phyloP scores from a whole-genome alignment of 1,140 invertebrate genomes.

The Drosophila auraria region DNA sequence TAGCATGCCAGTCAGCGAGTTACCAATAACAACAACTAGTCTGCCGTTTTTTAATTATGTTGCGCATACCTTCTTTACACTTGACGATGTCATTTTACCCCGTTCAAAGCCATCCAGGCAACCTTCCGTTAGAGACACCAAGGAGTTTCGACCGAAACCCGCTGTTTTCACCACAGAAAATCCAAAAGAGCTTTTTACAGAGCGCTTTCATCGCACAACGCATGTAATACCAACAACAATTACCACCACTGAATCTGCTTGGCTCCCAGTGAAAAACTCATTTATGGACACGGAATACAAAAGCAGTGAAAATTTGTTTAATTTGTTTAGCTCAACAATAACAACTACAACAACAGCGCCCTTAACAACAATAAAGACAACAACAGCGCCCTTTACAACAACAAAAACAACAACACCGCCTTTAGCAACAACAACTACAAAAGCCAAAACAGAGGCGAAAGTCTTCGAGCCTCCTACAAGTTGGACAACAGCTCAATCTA shows the following conservation, averaged over 20 bases:
- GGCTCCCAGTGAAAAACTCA: slow-evolving; percentile 3
- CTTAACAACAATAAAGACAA: slow-evolving; percentile 12
- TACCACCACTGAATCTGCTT: slow-evolving; percentile 19
- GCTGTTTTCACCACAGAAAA: slow-evolving; percentile 27
- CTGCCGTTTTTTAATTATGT: slow-evolving; percentile 45
- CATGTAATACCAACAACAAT: slow-evolving; percentile 15
- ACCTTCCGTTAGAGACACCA: slow-evolving; percentile 4
- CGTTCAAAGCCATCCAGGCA: slow-evolving; percentile 14
- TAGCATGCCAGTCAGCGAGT: slow-evolving; percentile 19
- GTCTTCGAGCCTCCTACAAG: slow-evolving; percentile 16
- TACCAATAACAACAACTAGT: slow-evolving; percentile 36
- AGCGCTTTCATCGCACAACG: slow-evolving; percentile 9
- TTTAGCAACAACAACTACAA: slow-evolving; percentile 14
- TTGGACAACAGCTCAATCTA: slow-evolving; percentile 25
- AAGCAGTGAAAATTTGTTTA: slow-evolving; percentile 2
- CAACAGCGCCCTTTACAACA: slow-evolving; percentile 4
- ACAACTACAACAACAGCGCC: neutral
- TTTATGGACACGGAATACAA: slow-evolving; percentile 16
- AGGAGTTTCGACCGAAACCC: slow-evolving; percentile 13
- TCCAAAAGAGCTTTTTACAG: slow-evolving; percentile 6
- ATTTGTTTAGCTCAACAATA: slow-evolving; percentile 25
- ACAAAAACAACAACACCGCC: slow-evolving; percentile 9
- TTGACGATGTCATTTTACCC: slow-evolving; percentile 49
- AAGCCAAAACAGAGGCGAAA: neutral
- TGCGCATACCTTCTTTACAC: slow-evolving; percentile 50